Base-by-base conservation (phyloP, 1,140 invertebrate genomes). In the Nebria ingens region DNA sequence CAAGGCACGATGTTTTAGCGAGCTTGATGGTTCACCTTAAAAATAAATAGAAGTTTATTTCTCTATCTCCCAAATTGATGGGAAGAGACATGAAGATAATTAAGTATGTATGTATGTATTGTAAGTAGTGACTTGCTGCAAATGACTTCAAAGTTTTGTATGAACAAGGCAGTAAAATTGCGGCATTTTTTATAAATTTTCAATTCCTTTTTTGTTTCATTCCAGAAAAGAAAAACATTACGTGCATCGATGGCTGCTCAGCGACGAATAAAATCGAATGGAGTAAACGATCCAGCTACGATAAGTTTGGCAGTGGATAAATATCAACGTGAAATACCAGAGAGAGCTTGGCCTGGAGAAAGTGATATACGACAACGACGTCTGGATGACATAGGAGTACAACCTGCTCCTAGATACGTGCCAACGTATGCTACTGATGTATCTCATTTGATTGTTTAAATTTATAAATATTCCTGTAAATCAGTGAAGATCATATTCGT, bases 211-310 rank as follows among this genome's bases (percentile, higher is more conserved):
- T 6, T 29, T 13, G 25, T 62, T 52, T 60, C 42, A 57, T 72
- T 71, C 56, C 76, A 91, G 88, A 91, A 91, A 76, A 79, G 89
- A 0, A 91, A 91, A 68, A 86, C 84, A 0, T 71, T 91, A 56
- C 76, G 87, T 59, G 84, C 85, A 12, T 84, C 85, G 6, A 77
- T 87, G 60, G 77, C 86, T 62, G 81, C 87, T 58, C 82, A 87
- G 59, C 79, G 87, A 52, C 73, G 82, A 17, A 80, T 87, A 29
- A 87, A 89, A 65, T 83, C 87, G 2, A 91, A 91, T 64, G 85
- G 89, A 4, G 79, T 89, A 15, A 87, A 87, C 58, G 87, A 89
- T 64, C 76, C 83, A 1, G 75, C 78, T 2, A 86, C 85, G 9
- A 87, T 89, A 52, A 88, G 86, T 62, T 68, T 88, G 55, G 83